Percentiles rank a stretch among this genome's conserved stretches.
Evolutionary conservation across 2,113 vertebrate genomes (phyloP).

Genomic region (Syngnathus typhle): DNA sequence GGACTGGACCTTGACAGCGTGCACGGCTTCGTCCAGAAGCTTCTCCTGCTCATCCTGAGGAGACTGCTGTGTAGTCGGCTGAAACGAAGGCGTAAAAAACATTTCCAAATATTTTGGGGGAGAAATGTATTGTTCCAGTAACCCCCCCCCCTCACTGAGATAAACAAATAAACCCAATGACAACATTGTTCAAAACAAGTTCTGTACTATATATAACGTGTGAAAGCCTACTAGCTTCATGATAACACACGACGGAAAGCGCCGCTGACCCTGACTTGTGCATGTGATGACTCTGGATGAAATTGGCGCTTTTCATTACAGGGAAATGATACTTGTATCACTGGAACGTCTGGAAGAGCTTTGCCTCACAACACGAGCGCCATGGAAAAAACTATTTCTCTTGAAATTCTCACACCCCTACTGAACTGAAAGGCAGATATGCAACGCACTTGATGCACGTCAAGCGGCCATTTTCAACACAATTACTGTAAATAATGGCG

Average conservation of each 20-base stretch:
- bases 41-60: slow-evolving; percentile 98
- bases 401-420: neutral
- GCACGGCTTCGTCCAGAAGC: slow-evolving; percentile 94
- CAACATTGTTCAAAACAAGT: no score
- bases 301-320: neutral
- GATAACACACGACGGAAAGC: no score
- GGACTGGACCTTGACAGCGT: slow-evolving; percentile 97
- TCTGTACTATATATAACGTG: no score
- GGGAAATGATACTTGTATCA: neutral
- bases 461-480: neutral
- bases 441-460: neutral
- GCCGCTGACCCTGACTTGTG: neutral
- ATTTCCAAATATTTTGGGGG: no score
- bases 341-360: neutral
- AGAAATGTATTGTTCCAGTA: no score
- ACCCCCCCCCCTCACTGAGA: no score
- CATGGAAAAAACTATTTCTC: neutral
- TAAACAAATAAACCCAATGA: no score
- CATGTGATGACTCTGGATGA: no score
- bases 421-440: neutral
- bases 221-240: no score
- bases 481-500: neutral
- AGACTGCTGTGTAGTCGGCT: slow-evolving; percentile 95
- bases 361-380: neutral
- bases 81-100: neutral